A percentile compares a stretch with the other conserved stretches of the same genome.
Evolutionary conservation across 2,888 invertebrate species (phyloP).

Genomic region (Chymomyza amoena): DNA sequence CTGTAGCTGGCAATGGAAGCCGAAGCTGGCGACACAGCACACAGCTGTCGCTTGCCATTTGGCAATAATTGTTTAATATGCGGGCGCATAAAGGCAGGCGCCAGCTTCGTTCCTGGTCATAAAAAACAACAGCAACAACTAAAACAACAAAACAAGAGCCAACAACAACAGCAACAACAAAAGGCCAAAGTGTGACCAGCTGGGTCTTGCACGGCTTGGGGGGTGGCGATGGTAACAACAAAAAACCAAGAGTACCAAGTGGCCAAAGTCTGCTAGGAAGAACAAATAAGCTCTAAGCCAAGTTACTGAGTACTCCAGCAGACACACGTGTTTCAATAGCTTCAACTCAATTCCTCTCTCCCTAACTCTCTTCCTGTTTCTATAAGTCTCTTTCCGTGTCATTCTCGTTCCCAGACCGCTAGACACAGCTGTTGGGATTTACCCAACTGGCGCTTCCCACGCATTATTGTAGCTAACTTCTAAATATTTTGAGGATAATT

Average conservation of each 20-base stretch:
- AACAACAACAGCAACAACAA: constrained; percentile 31
- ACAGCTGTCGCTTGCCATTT: constrained; percentile 73
- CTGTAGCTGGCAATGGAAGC: background rate
- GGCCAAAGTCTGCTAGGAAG: background rate
- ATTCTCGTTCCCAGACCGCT: too few species aligned
- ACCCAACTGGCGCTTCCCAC: too few species aligned
- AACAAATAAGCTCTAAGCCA: background rate
- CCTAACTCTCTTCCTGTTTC: too few species aligned
- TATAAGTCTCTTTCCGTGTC: too few species aligned
- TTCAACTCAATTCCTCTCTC: background rate
- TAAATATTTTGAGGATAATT: too few species aligned
- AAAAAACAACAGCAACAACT: constrained; percentile 51
- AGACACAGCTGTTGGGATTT: too few species aligned
- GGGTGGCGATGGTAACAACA: background rate
- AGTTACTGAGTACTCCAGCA: background rate
- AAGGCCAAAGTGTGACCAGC: constrained; percentile 32
- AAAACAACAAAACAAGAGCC: constrained; percentile 25
- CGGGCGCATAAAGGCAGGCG: constrained; percentile 71
- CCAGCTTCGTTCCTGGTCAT: constrained; percentile 46
- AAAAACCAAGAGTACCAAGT: background rate
- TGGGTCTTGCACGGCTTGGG: constrained; percentile 1
- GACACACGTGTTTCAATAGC: background rate
- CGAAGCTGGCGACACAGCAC: constrained; percentile 51
- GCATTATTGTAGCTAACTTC: too few species aligned
- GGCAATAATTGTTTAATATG: constrained; percentile 75